A percentile compares a stretch with the other conserved stretches of the same genome.
These are phyloP conservation scores for Salminus brasiliensis DNA, from an alignment of 2,113 vertebrate genomes.

Conservation along the genomic window DNA sequence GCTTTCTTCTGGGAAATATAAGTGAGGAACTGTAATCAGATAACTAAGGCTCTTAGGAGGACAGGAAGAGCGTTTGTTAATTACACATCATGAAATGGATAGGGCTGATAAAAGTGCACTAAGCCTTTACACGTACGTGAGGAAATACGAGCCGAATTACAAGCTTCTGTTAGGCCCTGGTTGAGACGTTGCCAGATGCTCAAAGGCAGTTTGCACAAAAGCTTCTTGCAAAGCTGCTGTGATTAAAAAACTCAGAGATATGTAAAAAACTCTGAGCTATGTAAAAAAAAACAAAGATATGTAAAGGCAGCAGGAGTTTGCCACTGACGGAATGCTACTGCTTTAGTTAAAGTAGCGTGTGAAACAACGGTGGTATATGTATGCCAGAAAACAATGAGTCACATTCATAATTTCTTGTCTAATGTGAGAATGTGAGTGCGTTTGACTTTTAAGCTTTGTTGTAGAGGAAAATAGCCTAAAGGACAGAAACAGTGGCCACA, in stretches of 20 bases:
- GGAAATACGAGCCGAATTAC: background rate
- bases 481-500: too few species aligned
- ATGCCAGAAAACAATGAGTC: too few species aligned
- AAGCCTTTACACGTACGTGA: background rate
- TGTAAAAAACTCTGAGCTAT: background rate
- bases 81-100: slow-evolving; percentile 44
- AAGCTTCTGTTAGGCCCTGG: background rate
- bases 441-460: too few species aligned
- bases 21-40: slow-evolving; percentile 46
- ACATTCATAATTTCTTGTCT: too few species aligned
- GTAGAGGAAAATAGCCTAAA: too few species aligned
- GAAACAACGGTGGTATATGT: too few species aligned
- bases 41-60: slow-evolving; percentile 37
- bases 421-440: too few species aligned
- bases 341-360: background rate
- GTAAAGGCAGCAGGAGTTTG: background rate
- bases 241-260: background rate
- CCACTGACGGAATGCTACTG: background rate
- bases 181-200: background rate
- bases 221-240: background rate
- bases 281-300: too few species aligned
- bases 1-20: slow-evolving; percentile 32
- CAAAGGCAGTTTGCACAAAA: background rate
- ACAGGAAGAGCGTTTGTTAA: slow-evolving; percentile 41
- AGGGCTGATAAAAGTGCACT: slow-evolving; percentile 15